Evolutionary conservation across 2,888 invertebrate genomes (phyloP).

Genomic region (Lobophora halterata): DNA sequence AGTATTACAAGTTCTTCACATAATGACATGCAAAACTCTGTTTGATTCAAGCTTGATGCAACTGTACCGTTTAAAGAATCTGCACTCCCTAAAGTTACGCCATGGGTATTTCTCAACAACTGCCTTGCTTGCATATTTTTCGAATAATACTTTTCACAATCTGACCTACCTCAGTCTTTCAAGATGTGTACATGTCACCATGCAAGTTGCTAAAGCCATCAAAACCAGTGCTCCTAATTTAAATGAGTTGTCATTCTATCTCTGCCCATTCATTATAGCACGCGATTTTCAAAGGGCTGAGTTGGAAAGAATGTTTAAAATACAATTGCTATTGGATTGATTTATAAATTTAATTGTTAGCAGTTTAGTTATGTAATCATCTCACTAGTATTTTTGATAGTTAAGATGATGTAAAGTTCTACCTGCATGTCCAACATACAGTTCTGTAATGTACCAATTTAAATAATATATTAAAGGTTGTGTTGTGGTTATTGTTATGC

Average conservation of each 20-base stretch:
- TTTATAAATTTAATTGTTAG: conserved; percentile 16
- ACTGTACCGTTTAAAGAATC: conserved; percentile 66
- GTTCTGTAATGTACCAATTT: neutral
- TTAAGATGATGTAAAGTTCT: no score
- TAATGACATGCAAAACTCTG: conserved; percentile 76
- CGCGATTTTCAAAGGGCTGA: conserved; percentile 70
- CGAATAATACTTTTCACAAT: conserved; percentile 70
- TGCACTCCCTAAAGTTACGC: conserved; percentile 71
- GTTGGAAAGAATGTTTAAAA: conserved; percentile 72
- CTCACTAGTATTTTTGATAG: conserved; percentile 17
- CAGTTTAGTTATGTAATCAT: conserved; percentile 39
- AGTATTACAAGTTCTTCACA: conserved; percentile 66
- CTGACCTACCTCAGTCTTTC: conserved; percentile 73
- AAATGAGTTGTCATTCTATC: conserved; percentile 72
- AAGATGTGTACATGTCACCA: conserved; percentile 71
- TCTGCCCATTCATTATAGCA: conserved; percentile 73
- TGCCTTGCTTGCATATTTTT: conserved; percentile 73
- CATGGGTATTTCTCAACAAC: conserved; percentile 77
- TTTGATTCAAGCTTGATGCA: conserved; percentile 76
- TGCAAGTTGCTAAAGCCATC: conserved; percentile 72
- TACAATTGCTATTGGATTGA: conserved; percentile 74
- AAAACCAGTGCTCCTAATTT: conserved; percentile 74
- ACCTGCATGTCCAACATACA: no score
- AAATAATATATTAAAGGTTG: conserved; percentile 6
- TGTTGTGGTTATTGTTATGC: conserved; percentile 1